Evolutionary conservation across 2,888 invertebrate species (phyloP), one percentile per base, ranked within the genome.

Genomic region (Melipona bicolor): DNA sequence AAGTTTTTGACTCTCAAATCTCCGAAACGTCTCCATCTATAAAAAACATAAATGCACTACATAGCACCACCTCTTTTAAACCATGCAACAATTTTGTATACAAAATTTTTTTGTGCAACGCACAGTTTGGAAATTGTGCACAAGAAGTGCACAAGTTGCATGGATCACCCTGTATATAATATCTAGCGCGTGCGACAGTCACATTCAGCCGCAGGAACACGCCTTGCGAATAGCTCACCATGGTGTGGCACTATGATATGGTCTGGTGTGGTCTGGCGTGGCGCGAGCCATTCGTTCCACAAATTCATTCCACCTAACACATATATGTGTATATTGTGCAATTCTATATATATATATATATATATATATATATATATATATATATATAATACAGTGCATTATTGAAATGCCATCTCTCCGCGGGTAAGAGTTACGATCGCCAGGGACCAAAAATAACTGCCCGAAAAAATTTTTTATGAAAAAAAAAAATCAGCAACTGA

Each of bases 181-280:
- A 43, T 9, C 43, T 43, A 9, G 9, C 83, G 81, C 82, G 70
- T 77, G 68, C 59, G 32, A 79, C 54, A 73, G 74, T 79, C 87
- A 74, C 84, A 81, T 80, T 80, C 65, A 54, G 62, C 56, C 77
- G 71, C 79, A 75, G 49, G 81, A 86, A 86, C 88, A 86, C 87
- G 80, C 86, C 86, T 86, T 81, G 84, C 73, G 88, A 88, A 89
- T 90, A 87, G 83, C 75, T 78, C 67, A 75, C 43, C 76, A 69
- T 75, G 81, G 86, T 68, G 69, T 76, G 77, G 69, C 79, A 19
- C 69, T 43, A 43, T 15, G 77, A n/a, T 13, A 2, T 56, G 56
- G 56, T 24, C 1, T 17, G 61, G 54, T 61, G 71, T 68, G 79
- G 62, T 73, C 75, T 76, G 61, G 59, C 67, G 70, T 75, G 85